Conservation (phyloP, 2,113 vertebrate species). For the Mormyrus iriodes region DNA sequence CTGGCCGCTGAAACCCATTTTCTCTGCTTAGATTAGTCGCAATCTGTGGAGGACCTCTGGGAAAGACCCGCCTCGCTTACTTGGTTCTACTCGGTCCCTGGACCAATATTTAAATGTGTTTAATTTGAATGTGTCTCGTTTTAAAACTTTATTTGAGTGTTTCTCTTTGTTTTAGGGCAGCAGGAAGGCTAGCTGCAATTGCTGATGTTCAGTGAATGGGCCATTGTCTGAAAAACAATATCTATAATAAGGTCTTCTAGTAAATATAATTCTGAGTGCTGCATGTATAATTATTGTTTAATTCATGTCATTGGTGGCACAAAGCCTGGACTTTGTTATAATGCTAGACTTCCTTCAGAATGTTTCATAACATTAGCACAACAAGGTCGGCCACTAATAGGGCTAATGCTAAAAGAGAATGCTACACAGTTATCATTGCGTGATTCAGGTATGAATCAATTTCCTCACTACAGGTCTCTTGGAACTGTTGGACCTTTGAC, state of each 20-base stretch:
- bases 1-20: constrained; percentile 19
- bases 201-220: not conserved
- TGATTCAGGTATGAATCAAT: not conserved
- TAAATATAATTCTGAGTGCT: not conserved
- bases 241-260: not conserved
- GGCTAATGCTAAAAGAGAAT: not conserved
- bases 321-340: not conserved
- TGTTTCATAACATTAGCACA: not conserved
- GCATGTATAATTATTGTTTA: not conserved
- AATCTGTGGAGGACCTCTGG: constrained; percentile 9
- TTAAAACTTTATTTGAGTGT: constrained; percentile 5
- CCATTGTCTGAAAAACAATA: not conserved
- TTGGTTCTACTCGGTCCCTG: not conserved
- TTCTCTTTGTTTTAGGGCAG: not conserved
- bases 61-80: constrained; percentile 8
- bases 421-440: not conserved
- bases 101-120: constrained; percentile 6
- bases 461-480: not conserved
- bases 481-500: not conserved
- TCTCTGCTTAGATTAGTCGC: constrained; percentile 16
- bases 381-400: not conserved
- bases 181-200: not conserved
- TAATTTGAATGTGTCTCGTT: constrained; percentile 6
- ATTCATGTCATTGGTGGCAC: not conserved
- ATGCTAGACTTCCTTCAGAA: not conserved